These are phyloP conservation scores for Ceyx erithaca DNA, from an alignment of 2,797 vertebrate species.

Conservation along the genomic window DNA sequence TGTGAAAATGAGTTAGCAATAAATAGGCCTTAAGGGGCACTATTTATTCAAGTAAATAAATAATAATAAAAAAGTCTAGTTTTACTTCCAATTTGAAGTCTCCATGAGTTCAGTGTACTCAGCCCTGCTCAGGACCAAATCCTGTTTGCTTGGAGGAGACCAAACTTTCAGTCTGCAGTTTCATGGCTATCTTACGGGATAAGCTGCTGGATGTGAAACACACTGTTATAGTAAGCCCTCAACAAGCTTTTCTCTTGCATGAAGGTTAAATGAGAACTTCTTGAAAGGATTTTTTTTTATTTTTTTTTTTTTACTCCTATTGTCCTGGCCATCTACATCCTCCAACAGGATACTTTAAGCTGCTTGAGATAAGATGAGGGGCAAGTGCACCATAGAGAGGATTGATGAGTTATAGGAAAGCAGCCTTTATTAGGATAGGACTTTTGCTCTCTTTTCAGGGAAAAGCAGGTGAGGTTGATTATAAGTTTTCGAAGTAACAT, in stretches of 20 bases:
- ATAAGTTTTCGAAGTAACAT: not conserved
- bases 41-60: not conserved
- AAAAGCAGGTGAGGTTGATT: not conserved
- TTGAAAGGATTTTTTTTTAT: not conserved
- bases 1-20: not conserved
- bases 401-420: not conserved
- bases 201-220: not conserved
- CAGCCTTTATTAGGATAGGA: not conserved
- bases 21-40: not conserved
- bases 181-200: not conserved
- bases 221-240: not conserved
- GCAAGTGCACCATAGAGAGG: not conserved
- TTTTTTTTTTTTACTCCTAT: accelerated
- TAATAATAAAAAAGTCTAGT: not conserved
- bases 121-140: not conserved
- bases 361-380: not conserved
- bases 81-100: not conserved
- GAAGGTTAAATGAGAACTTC: not conserved
- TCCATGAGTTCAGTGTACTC: not conserved
- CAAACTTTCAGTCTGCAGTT: not conserved
- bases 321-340: not conserved
- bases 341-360: not conserved
- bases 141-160: not conserved
- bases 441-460: not conserved
- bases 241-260: not conserved